A percentile compares a stretch with the other conserved stretches of the same genome.
These are phyloP conservation scores for Fopius arisanus DNA, from an alignment of 1,140 invertebrate species.

Conservation along the genomic window DNA sequence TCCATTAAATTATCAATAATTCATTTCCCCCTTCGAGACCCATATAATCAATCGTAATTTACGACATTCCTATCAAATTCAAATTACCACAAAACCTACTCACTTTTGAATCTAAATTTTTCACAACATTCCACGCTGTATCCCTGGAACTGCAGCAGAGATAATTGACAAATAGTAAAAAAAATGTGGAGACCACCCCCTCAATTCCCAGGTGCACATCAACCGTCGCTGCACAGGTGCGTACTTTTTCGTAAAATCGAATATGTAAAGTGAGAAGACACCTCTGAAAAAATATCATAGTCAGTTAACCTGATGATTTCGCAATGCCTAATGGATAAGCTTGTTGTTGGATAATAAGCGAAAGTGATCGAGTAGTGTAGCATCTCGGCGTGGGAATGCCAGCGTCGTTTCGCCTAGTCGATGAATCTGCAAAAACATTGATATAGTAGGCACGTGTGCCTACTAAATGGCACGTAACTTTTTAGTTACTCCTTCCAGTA, in stretches of 20 bases:
- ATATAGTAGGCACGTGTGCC: background rate
- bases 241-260: background rate
- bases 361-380: conserved; percentile 10
- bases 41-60: background rate
- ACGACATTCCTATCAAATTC: background rate
- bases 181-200: background rate
- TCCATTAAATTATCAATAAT: no score
- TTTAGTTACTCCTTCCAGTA: no score
- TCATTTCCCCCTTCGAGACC: background rate
- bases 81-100: background rate
- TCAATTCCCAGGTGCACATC: conserved; percentile 4
- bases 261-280: background rate
- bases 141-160: background rate
- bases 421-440: conserved; percentile 3
- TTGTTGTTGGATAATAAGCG: conserved; percentile 1
- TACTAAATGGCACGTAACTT: conserved; percentile 9
- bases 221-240: background rate
- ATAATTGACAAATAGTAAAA: background rate
- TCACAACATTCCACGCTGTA: background rate
- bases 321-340: background rate
- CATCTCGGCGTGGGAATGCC: conserved; percentile 15
- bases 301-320: background rate
- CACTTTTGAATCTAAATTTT: background rate
- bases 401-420: conserved; percentile 4
- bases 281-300: background rate